A percentile compares a stretch with the other conserved stretches of the same genome.
phyloP scores from a whole-genome alignment of 2,888 invertebrate genomes.

The Dasypogon diadema region DNA sequence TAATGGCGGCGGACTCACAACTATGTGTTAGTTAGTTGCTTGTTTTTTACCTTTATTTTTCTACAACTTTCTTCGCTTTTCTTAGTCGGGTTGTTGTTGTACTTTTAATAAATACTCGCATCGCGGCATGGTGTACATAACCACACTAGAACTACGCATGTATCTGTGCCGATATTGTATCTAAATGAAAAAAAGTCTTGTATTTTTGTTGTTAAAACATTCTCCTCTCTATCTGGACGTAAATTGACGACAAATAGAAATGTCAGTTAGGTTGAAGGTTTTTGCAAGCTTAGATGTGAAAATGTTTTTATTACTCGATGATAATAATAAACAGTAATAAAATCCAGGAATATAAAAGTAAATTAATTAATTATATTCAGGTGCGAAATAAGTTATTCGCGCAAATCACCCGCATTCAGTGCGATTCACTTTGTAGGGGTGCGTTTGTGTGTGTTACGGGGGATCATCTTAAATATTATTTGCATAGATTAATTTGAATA shows the following conservation, averaged over 20 bases:
- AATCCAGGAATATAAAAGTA: conserved; percentile 20
- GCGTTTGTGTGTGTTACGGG: conserved; percentile 8
- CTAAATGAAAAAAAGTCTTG: conserved; percentile 26
- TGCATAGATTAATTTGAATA: conserved; percentile 40
- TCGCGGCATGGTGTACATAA: conserved; percentile 17
- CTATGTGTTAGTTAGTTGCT: conserved; percentile 34
- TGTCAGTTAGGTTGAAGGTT: conserved; percentile 61
- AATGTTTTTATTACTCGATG: conserved; percentile 44
- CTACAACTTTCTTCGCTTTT: conserved; percentile 27
- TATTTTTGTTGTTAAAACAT: conserved; percentile 46
- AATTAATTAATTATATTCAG: conserved; percentile 16
- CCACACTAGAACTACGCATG: not conserved
- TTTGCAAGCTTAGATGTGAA: conserved; percentile 60
- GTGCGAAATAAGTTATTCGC: not conserved
- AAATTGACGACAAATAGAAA: conserved; percentile 58
- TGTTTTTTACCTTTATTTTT: conserved; percentile 7
- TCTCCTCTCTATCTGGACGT: conserved; percentile 19
- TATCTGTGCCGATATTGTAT: conserved; percentile 27
- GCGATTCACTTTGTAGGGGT: not conserved
- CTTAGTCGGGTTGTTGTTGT: conserved; percentile 11
- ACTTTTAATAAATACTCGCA: not conserved
- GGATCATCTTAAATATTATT: not conserved
- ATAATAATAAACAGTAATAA: conserved; percentile 36
- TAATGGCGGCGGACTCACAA: conserved; percentile 30
- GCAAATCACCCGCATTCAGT: not conserved